Conservation (phyloP, 2,888 invertebrate species). For the Sericinus montela region DNA sequence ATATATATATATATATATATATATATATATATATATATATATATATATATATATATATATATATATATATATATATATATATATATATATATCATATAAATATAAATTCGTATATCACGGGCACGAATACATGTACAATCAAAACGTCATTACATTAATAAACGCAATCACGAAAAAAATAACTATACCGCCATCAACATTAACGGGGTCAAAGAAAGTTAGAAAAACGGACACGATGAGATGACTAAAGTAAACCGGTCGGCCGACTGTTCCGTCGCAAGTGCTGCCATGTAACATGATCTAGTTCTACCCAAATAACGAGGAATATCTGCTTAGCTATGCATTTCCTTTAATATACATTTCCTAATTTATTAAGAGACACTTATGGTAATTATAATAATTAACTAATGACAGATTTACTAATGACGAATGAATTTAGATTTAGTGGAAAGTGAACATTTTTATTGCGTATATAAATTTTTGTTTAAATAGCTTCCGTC, state of each 20-base stretch:
- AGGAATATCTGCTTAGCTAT: background rate
- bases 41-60: no score
- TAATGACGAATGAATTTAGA: background rate
- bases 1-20: no score
- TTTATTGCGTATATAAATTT: no score
- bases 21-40: no score
- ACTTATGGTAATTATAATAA: background rate
- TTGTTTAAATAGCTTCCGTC: no score
- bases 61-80: no score
- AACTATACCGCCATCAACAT: slow-evolving; percentile 33
- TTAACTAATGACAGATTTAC: background rate
- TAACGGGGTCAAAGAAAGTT: slow-evolving; percentile 74
- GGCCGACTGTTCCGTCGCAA: slow-evolving; percentile 25
- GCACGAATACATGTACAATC: slow-evolving; percentile 23
- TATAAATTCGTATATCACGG: no score
- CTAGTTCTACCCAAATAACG: slow-evolving; percentile 13
- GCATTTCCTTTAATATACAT: no score
- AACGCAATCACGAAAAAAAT: slow-evolving; percentile 29
- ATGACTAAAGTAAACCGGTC: slow-evolving; percentile 62
- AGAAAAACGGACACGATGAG: slow-evolving; percentile 56
- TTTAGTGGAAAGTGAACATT: background rate
- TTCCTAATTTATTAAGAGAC: no score
- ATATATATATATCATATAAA: no score
- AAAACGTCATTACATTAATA: slow-evolving; percentile 36
- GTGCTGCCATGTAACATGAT: slow-evolving; percentile 26